Evolutionary conservation across 2,113 vertebrate species (phyloP).

Genomic region (Dicentrarchus labrax): DNA sequence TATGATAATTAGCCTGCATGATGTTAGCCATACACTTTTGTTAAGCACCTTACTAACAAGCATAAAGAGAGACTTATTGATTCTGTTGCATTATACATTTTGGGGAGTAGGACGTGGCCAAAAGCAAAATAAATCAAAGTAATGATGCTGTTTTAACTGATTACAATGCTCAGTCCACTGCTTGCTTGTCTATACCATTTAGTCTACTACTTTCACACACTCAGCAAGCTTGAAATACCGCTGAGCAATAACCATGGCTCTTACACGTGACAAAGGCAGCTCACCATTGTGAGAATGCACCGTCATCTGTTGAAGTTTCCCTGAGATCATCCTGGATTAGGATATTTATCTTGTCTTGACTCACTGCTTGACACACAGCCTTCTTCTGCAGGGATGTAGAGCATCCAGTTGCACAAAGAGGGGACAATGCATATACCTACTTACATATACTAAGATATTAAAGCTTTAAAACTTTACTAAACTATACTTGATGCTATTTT

Average conservation of each 20-base stretch:
- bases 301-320: slow-evolving; percentile 48
- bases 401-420: not conserved
- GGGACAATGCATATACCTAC: not conserved
- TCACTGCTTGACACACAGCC: slow-evolving; percentile 33
- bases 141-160: not conserved
- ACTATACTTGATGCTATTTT: not conserved
- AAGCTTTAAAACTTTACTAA: not conserved
- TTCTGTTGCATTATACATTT: not conserved
- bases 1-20: not conserved
- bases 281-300: slow-evolving; percentile 31
- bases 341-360: slow-evolving; percentile 50
- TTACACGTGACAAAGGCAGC: slow-evolving; percentile 22
- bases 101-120: not conserved
- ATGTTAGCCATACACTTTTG: not conserved
- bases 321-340: slow-evolving; percentile 72
- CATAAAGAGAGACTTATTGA: not conserved
- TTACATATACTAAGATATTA: not conserved
- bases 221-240: slow-evolving; percentile 9
- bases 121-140: not conserved
- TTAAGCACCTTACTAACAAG: not conserved
- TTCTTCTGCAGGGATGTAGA: slow-evolving; percentile 38
- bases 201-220: slow-evolving; percentile 5
- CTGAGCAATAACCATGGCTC: slow-evolving; percentile 9
- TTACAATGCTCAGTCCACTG: not conserved
- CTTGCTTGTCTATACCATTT: not conserved